Base-by-base conservation (phyloP, 2,797 vertebrate species). In the Hemibagrus guttatus region DNA sequence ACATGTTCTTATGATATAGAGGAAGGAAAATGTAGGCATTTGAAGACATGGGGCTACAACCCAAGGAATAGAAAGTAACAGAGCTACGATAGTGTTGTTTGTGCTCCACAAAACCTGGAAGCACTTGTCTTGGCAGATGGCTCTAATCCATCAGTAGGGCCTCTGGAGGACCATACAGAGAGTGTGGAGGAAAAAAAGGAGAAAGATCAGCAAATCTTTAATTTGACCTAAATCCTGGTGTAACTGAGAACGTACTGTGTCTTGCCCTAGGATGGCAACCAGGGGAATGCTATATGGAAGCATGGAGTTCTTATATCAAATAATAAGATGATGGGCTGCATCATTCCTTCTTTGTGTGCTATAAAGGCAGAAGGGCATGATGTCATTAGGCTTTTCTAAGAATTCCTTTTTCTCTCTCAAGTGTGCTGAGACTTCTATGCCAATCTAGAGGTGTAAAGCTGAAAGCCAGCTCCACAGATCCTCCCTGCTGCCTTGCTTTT, bases 131-230 rank as follows among this genome's bases (percentile, higher is more conserved):
- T 85, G 71, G 87, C 49, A 86, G 68, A 78, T 68, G 63, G 56
- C 85, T 81, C 88, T 85, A 83, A 86, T 87, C 87, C 72, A 85
- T 87, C 84, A 87, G 82, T 35, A n/a, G 23, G 78, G 79, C 78
- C 86, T 83, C 83, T 49, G 23, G 84, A 87, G 90, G 82, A 49
- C 59, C 4, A 63, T 14, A 58, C 58, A 79, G 63, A 56, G 78
- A 12, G 63, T 71, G 52, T 31, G 72, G 56, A 46, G 59, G 59
- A 85, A 74, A 83, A 83, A 61, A 87, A 28, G 19, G 4, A 19
- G 54, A 83, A 78, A 87, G 72, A 89, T 83, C 58, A n/a, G 86
- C 56, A 69, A 83, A 52, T 64, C 21, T 85, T 81, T 86, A 87
- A 87, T 86, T 85, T 28, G 26, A 28, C 26, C 86, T 69, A 84